Conservation (phyloP, 2,888 invertebrate species). For the Chloromyia formosa region DNA sequence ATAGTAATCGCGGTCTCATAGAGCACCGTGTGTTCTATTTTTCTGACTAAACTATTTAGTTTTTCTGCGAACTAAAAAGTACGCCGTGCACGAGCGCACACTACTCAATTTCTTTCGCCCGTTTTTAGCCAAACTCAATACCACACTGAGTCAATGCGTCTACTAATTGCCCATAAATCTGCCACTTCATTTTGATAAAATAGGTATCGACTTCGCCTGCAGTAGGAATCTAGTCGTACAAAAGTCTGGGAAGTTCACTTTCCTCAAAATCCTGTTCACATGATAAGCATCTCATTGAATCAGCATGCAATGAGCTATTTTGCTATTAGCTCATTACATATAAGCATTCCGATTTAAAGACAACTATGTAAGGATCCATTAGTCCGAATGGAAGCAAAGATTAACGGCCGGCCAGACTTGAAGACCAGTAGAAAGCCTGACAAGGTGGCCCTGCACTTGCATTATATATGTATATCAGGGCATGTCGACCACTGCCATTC, state of each 20-base stretch:
- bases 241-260: slow-evolving; percentile 11
- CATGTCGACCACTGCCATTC: background rate
- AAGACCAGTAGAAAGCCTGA: background rate
- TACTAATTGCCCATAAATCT: no score
- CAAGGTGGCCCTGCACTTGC: background rate
- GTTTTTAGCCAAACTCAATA: no score
- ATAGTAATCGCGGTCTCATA: no score
- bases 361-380: background rate
- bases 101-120: no score
- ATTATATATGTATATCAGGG: background rate
- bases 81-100: no score
- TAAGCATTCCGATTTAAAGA: background rate
- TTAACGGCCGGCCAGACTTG: background rate
- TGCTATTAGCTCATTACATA: slow-evolving; percentile 10
- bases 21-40: no score
- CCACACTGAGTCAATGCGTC: no score
- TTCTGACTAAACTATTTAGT: no score
- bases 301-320: slow-evolving; percentile 27
- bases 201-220: no score
- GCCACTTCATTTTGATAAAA: no score
- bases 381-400: background rate
- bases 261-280: slow-evolving; percentile 1
- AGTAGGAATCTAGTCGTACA: no score
- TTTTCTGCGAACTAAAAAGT: no score
- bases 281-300: slow-evolving; percentile 17